Base-by-base conservation (phyloP, 2,797 vertebrate genomes). In the Xenopus petersii region DNA sequence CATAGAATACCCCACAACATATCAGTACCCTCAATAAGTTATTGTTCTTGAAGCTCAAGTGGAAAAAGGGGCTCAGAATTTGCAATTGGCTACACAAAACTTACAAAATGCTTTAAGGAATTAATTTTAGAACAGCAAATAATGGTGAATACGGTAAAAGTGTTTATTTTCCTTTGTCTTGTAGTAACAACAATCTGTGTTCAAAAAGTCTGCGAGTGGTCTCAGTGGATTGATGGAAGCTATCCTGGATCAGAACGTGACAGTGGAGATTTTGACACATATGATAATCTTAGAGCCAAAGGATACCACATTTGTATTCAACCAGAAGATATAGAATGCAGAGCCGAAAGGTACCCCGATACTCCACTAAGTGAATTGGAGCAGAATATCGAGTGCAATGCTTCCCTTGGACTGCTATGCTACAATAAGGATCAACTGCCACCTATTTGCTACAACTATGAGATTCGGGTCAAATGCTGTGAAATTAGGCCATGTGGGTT, bases 381-480 rank as follows among this genome's bases (percentile, higher is more conserved):
- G 0, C 92, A 94, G 82, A 42, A 1, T 0, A 86, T 94, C 42
- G 80, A 82, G 75, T 96, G 95, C 49, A 86, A 81, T 79, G 70
- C 56, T 36, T 48, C 0, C 1, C 6, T 15, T 48, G 94, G 94
- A 1, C 82, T 96, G 10, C 63, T 72, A 46, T 96, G 94, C 73
- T 70, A 80, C 48, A 92, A 94, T 80, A 83, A 75, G 17, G 83
- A 91, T 1, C 91, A 92, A 73, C 36, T 51, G 0, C 73, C 86
- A 2, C 80, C 66, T 0, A 66, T 36, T 64, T 95, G 94, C 75
- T 21, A 72, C 4, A 89, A 95, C 64, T 95, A 93, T 15, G 86
- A 96, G 87, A 89, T 96, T 24, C 82, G 81, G 76, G 59, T 93
- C 0, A 65, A 68, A 13, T 95, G 93, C 73, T 95, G 93, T 63